Conservation (phyloP, 2,797 vertebrate genomes). For the Poeciliopsis infans region DNA sequence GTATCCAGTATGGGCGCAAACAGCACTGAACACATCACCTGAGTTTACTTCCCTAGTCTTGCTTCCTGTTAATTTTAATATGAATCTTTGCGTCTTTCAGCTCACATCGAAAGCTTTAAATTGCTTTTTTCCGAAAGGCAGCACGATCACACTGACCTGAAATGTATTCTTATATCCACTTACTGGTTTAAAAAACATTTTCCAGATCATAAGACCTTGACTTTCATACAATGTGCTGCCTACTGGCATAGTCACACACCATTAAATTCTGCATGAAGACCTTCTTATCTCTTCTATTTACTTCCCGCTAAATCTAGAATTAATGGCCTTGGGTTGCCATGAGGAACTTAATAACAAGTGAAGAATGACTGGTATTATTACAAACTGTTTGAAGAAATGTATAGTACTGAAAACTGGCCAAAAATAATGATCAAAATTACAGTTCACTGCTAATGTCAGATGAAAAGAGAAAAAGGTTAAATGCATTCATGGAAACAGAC, state of each 20-base stretch:
- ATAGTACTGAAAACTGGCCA: background rate
- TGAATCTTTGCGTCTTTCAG: background rate
- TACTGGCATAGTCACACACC: conserved; percentile 1
- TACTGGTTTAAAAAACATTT: background rate
- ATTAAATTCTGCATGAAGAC: conserved; percentile 1
- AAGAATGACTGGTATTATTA: conserved; percentile 15
- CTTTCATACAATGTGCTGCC: conserved; percentile 1
- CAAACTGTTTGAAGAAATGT: conserved; percentile 2
- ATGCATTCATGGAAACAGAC: conserved; percentile 13
- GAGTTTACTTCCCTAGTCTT: background rate
- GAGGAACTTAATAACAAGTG: background rate
- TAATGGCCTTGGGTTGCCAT: conserved; percentile 8
- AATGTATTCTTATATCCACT: no score
- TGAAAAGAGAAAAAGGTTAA: conserved; percentile 16
- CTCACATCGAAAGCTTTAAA: background rate
- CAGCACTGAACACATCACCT: background rate
- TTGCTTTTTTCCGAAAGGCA: background rate
- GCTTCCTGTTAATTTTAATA: background rate
- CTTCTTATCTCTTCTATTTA: background rate
- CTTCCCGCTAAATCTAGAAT: conserved; percentile 2
- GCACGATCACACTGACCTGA: background rate
- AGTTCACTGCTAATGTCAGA: background rate
- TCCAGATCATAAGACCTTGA: background rate
- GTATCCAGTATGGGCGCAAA: background rate
- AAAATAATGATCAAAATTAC: conserved; percentile 18